phyloP scores from a whole-genome alignment of 2,888 invertebrate genomes.

The Sesamia inferens region DNA sequence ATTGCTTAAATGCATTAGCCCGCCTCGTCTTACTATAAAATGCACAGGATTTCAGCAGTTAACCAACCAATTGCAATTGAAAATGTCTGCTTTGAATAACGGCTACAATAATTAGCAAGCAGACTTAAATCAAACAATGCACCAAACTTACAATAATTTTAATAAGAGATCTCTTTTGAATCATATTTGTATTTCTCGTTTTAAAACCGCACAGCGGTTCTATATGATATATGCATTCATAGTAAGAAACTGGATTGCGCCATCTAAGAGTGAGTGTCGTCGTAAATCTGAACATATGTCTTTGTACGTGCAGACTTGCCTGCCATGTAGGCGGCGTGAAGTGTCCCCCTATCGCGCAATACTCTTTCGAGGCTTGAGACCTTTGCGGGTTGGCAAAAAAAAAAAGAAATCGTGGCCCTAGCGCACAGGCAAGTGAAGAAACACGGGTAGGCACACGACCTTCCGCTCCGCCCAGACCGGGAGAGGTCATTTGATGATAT shows the following conservation, averaged over 20 bases:
- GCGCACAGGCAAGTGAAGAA: too few species aligned
- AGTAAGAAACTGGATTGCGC: slow-evolving; percentile 24
- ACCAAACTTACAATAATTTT: neutral
- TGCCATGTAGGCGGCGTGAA: slow-evolving; percentile 45
- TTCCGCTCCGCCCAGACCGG: too few species aligned
- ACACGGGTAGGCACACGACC: too few species aligned
- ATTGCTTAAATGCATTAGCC: neutral
- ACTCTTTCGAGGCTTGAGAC: neutral
- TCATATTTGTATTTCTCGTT: neutral
- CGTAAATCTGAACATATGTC: slow-evolving; percentile 37
- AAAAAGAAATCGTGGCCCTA: too few species aligned
- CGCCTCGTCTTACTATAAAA: slow-evolving; percentile 19
- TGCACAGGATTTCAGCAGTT: slow-evolving; percentile 6
- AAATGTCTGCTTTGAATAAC: neutral
- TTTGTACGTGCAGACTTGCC: slow-evolving; percentile 44
- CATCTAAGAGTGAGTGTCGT: slow-evolving; percentile 24
- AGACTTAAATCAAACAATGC: neutral
- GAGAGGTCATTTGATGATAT: too few species aligned
- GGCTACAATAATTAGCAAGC: neutral
- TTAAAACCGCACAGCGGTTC: slow-evolving; percentile 13
- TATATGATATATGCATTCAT: slow-evolving; percentile 14
- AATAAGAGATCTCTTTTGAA: neutral
- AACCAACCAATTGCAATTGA: slow-evolving; percentile 4
- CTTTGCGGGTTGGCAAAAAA: too few species aligned
- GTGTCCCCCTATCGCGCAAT: slow-evolving; percentile 40